Conservation (phyloP, 2,888 invertebrate genomes). For the Pandemis heparana region DNA sequence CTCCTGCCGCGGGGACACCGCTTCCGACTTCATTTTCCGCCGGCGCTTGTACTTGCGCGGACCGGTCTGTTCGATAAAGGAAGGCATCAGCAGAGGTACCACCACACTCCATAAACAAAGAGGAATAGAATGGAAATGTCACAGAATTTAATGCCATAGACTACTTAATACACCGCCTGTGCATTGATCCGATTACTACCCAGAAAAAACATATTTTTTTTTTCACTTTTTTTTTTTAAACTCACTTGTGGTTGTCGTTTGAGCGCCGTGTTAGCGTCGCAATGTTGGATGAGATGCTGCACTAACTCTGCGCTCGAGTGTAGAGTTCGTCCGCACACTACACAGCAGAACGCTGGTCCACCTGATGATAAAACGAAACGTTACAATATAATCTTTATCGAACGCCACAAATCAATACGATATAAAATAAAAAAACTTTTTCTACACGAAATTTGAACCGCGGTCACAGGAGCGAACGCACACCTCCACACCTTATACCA, state of each 20-base stretch:
- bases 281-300: conserved; percentile 93
- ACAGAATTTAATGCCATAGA: too few species aligned
- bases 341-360: conserved; percentile 89
- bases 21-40: conserved; percentile 87
- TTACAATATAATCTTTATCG: not conserved
- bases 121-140: too few species aligned
- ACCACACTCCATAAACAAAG: not conserved
- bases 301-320: conserved; percentile 91
- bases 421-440: too few species aligned
- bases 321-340: conserved; percentile 90
- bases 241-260: conserved; percentile 90
- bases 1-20: conserved; percentile 54
- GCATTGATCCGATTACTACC: too few species aligned
- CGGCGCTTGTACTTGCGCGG: conserved; percentile 93
- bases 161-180: not conserved
- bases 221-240: too few species aligned
- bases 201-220: too few species aligned
- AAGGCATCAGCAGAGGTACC: not conserved
- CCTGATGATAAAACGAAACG: conserved; percentile 55
- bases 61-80: conserved; percentile 81
- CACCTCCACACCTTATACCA: too few species aligned
- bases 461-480: too few species aligned
- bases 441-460: too few species aligned
- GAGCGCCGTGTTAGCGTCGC: conserved; percentile 93
- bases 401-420: too few species aligned